A percentile compares a stretch with the other conserved stretches of the same genome.
Evolutionary conservation across 2,888 invertebrate genomes (phyloP).

Genomic region (Tanypteryx hageni): DNA sequence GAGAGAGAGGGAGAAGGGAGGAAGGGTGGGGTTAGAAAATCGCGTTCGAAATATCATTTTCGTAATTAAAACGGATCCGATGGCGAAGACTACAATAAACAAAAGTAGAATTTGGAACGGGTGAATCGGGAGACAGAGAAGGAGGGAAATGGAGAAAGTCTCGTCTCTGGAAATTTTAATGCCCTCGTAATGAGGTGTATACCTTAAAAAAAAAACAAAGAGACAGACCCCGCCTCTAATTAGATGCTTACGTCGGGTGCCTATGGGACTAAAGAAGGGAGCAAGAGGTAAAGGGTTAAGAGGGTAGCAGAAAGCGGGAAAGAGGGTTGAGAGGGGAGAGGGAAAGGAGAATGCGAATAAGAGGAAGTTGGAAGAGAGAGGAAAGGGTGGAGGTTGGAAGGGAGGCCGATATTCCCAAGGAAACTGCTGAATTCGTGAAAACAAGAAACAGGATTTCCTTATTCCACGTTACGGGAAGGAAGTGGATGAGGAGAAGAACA

Average conservation of each 20-base stretch:
- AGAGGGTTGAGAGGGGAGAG: neutral
- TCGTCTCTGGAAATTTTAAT: too few relatives aligned
- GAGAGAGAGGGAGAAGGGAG: neutral
- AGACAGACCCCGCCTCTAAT: too few relatives aligned
- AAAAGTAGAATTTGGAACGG: too few relatives aligned
- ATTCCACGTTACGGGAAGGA: neutral
- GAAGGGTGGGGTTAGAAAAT: neutral
- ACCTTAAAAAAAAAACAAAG: too few relatives aligned
- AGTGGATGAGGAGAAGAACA: neutral
- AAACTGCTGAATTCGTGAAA: conserved; percentile 5
- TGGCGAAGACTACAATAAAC: too few relatives aligned
- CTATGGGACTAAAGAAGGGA: neutral
- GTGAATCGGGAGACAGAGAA: too few relatives aligned
- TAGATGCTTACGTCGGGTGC: too few relatives aligned
- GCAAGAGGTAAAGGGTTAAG: neutral
- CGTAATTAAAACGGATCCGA: too few relatives aligned
- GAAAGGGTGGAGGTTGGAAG: neutral
- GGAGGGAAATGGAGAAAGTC: too few relatives aligned
- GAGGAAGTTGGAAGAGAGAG: neutral
- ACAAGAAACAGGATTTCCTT: conserved; percentile 47
- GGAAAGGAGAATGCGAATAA: neutral
- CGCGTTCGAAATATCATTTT: too few relatives aligned
- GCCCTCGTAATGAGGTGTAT: too few relatives aligned
- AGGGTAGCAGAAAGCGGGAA: too few relatives aligned
- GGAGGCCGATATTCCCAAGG: conserved; percentile 2